These are phyloP conservation scores for Myocastor coypus DNA, from an alignment of 2,113 vertebrate species.

Conservation along the genomic window DNA sequence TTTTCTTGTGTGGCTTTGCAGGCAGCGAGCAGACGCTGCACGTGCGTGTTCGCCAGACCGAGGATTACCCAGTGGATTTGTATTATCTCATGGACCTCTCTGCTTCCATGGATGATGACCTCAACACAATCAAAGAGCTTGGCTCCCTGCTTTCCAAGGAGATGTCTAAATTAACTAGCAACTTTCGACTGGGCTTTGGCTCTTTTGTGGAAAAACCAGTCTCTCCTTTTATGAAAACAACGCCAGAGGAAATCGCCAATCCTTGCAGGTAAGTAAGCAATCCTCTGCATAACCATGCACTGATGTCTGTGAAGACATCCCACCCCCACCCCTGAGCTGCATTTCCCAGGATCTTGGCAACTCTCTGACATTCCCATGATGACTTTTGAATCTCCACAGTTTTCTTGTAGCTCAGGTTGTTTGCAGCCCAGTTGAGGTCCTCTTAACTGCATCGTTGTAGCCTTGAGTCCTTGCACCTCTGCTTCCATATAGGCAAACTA, in stretches of 20 bases:
- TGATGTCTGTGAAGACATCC: constrained; percentile 21
- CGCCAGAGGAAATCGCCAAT: constrained; percentile 91
- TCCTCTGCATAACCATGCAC: constrained; percentile 40
- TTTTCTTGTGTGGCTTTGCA: constrained; percentile 56
- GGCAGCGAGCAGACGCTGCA: constrained; percentile 93
- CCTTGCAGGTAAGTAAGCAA: constrained; percentile 94
- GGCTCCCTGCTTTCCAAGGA: constrained; percentile 95
- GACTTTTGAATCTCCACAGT: background rate
- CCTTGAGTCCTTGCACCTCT: background rate
- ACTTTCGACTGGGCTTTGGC: constrained; percentile 97
- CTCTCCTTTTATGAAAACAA: constrained; percentile 96
- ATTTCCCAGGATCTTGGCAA: background rate
- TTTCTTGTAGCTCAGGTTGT: background rate
- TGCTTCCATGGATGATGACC: constrained; percentile 96
- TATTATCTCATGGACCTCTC: constrained; percentile 99
- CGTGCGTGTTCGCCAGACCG: constrained; percentile 93
- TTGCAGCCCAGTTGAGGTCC: background rate
- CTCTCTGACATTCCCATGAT: background rate
- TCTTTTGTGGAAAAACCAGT: constrained; percentile 99
- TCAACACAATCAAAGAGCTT: constrained; percentile 94
- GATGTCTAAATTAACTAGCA: constrained; percentile 97
- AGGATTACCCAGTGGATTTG: constrained; percentile 97
- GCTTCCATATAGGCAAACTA: background rate
- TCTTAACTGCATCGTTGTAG: background rate
- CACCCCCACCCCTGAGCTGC: background rate